Conservation (phyloP, 2,888 invertebrate species). For the Microplitis manilae region DNA sequence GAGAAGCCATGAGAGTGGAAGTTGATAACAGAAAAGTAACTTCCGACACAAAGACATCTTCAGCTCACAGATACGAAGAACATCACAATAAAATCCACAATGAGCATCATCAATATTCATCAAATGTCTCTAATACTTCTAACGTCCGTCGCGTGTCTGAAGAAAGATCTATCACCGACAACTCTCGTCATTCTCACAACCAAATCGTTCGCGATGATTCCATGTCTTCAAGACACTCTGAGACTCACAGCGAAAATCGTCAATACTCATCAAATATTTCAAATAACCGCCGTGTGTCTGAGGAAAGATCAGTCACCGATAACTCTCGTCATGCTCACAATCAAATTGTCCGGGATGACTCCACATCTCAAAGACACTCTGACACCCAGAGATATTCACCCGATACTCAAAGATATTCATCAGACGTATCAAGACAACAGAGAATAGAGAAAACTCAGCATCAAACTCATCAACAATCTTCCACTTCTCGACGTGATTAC, state of each 20-base stretch:
- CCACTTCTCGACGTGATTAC: slow-evolving; percentile 57
- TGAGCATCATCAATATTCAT: slow-evolving; percentile 46
- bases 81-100: slow-evolving; percentile 31
- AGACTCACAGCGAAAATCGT: slow-evolving; percentile 41
- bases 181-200: slow-evolving; percentile 38
- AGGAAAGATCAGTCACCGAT: slow-evolving; percentile 51
- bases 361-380: neutral
- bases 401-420: slow-evolving; percentile 1
- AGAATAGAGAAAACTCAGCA: slow-evolving; percentile 51
- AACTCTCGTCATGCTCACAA: slow-evolving; percentile 39
- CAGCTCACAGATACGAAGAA: neutral
- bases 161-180: slow-evolving; percentile 48
- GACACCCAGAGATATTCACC: neutral
- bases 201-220: slow-evolving; percentile 43
- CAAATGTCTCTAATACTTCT: slow-evolving; percentile 38
- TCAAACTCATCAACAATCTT: slow-evolving; percentile 52
- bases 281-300: slow-evolving; percentile 48
- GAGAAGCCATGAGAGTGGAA: slow-evolving; percentile 58
- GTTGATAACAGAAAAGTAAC: slow-evolving; percentile 48
- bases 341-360: slow-evolving; percentile 44
- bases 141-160: slow-evolving; percentile 50
- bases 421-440: slow-evolving; percentile 31
- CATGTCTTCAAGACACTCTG: too few relatives aligned
- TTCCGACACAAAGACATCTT: slow-evolving; percentile 69
- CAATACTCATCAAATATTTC: slow-evolving; percentile 41